Percentiles rank a stretch among this genome's conserved stretches.
Evolutionary conservation across 2,888 invertebrate species (phyloP).

Genomic region (Conomelus anceps): DNA sequence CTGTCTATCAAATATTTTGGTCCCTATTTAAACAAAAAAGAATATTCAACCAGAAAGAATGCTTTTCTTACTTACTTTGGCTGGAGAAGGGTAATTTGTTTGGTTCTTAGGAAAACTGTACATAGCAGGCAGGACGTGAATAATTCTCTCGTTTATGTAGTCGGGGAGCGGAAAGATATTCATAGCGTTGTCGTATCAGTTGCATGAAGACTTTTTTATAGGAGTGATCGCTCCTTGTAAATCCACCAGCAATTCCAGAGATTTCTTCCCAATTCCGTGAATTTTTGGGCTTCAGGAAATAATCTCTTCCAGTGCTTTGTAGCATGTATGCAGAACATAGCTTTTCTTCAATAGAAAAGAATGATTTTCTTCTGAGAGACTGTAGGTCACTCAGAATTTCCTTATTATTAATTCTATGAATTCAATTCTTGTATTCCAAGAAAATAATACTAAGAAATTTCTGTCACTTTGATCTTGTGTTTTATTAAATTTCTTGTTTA

Average conservation of each 20-base stretch:
- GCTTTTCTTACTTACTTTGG: neutral
- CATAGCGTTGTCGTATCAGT: neutral
- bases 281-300: neutral
- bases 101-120: neutral
- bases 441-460: neutral
- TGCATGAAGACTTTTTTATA: neutral
- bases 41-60: too few species aligned
- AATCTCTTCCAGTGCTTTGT: neutral
- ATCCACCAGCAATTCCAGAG: neutral
- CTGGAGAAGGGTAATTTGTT: neutral
- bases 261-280: neutral
- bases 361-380: too few species aligned
- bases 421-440: neutral
- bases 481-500: too few species aligned
- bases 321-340: neutral
- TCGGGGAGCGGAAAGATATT: neutral
- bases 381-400: too few species aligned
- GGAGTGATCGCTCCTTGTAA: neutral
- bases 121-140: neutral
- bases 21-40: too few species aligned
- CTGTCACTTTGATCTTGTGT: neutral
- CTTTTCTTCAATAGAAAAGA: too few species aligned
- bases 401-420: neutral
- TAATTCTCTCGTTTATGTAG: neutral
- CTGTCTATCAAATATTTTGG: neutral